phyloP scores from a whole-genome alignment of 1,140 invertebrate species.

The Ladona fulva region DNA sequence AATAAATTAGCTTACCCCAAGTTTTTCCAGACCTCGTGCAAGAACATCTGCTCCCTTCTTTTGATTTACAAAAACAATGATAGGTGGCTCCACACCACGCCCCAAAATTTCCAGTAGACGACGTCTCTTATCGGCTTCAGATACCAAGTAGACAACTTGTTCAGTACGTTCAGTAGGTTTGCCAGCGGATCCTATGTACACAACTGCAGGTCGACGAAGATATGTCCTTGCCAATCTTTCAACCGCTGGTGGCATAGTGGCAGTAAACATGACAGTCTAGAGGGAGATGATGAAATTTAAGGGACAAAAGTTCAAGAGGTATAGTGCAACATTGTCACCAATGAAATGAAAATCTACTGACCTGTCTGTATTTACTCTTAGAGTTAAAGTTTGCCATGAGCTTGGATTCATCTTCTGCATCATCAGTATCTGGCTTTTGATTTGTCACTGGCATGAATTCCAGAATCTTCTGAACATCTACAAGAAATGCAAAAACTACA shows the following conservation, averaged over 20 bases:
- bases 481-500: conserved; percentile 22
- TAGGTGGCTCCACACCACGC: conserved; percentile 84
- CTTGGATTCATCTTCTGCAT: conserved; percentile 90
- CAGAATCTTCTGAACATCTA: conserved; percentile 93
- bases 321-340: too few relatives aligned
- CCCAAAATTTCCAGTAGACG: conserved; percentile 81
- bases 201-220: conserved; percentile 88
- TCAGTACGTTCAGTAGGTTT: conserved; percentile 97
- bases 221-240: conserved; percentile 93
- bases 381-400: conserved; percentile 91
- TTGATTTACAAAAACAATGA: conserved; percentile 99
- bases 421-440: conserved; percentile 96
- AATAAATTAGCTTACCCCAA: conserved; percentile 55
- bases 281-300: too few relatives aligned
- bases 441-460: conserved; percentile 98
- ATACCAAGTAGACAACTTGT: conserved; percentile 94
- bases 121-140: conserved; percentile 87
- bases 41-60: conserved; percentile 99
- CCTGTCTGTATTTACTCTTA: conserved; percentile 94
- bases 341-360: conserved; percentile 26
- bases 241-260: conserved; percentile 98
- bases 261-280: conserved; percentile 99
- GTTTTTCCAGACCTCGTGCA: conserved; percentile 93
- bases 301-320: too few relatives aligned
- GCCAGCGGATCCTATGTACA: conserved; percentile 97